Base-by-base conservation (phyloP, 2,888 invertebrate species). In the Microctonus brassicae region DNA sequence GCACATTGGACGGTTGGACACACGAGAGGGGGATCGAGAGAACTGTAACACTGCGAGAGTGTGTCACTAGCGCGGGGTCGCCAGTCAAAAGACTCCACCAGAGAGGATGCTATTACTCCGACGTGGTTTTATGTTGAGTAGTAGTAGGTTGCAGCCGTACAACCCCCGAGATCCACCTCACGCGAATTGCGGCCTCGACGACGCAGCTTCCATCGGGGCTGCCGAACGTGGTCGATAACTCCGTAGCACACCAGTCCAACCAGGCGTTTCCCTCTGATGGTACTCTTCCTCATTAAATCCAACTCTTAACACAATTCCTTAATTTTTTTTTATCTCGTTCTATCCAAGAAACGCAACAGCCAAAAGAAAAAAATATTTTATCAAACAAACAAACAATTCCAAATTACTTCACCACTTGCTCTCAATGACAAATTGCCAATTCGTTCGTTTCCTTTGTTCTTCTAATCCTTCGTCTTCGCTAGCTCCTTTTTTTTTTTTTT, bases 181-280 rank as follows among this genome's bases (percentile, higher is more conserved):
- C 66, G 66, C 66, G 66, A 66, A 66, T 39, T 26, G 66, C 66
- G 58, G 47, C 53, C 53, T 62, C 66, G 39, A 72, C 72, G 67
- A 72, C 72, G 67, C 72, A 72, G 72, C 72, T 67, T 72, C 67
- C 66, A 67, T 60, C 62, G 58, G 34, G 47, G 42, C 58, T 68
- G 67, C 60, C 52, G 34, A 57, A 70, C 66, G 62, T 72, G 72
- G 72, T 72, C 72, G 67, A 72, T 72, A 72, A 63, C 67, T 67
- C 63, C 20, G 55, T 36, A 36, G 34, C 5, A 36, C 24, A 47
- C 47, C 47, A 47, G 34, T 55, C 17, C 34, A 64, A 62, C 57
- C 72, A 72, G 72, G 67, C 72, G 72, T 72, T 62, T 63, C 71
- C 66, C 53, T 62, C 24, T 47, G 39, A 24, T 62, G 22, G 39